Evolutionary conservation across 2,113 vertebrate genomes (phyloP), one percentile per base, ranked within the genome.

Genomic region (Axis porcinus): DNA sequence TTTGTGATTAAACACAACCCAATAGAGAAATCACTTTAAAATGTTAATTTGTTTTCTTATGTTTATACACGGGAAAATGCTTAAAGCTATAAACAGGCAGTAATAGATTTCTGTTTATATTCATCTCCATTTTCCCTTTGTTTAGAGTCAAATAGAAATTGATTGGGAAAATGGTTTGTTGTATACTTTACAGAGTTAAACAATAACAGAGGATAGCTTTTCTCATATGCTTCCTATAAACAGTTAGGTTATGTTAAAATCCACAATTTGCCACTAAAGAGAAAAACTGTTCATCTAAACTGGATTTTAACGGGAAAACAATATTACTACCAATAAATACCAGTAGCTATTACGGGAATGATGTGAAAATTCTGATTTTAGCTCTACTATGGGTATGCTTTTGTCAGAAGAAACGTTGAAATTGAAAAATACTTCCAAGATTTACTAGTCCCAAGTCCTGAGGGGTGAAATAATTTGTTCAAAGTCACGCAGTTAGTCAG

Each of bases 81-180:
- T 97, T 95, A 92, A n/a, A 97, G 95, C 91, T 97, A 94, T 96
- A 94, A 98, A 97, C 87, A 97, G 76, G 54, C 79, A 95, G 27
- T 76, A 94, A 97, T 76, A 97, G 45, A 13, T 97, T 89, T 98
- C 83, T 96, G 79, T 97, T 98, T 97, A 96, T 36, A 96, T 90
- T 58, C 62, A 28, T 70, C 79, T 98, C 96, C 14, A 81, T 58
- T 98, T 98, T 87, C 13, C 81, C 54, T 50, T 96, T 98, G 92
- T 97, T 98, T 98, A 76, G 85, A 98, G 94, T 95, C 92, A 96
- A 89, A 97, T 25, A 97, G 97, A 93, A 97, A 98, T 86, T 93
- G 95, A 84, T 90, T 97, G 50, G 82, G 45, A 98, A 98, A 97
- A 92, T 76, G 89, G 62, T 79, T 83, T 81, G 17, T 76, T 47